Conservation (phyloP, 2,113 vertebrate genomes). For the Pachycephala philippinensis region DNA sequence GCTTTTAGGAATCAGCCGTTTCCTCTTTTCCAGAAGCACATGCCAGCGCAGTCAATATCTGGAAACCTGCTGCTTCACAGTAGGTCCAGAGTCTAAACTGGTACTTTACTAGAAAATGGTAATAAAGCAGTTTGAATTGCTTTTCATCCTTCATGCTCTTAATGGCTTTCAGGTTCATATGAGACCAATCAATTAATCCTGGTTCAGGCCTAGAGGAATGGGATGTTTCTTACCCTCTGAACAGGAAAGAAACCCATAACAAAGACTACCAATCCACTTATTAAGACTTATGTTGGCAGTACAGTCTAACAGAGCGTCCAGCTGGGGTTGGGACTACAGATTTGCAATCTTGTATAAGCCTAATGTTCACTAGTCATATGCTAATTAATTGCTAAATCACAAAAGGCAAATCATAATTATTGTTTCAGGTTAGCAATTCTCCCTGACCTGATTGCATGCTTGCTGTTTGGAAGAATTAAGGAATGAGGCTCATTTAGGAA, state of each 20-base stretch:
- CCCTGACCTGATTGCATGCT: conserved; percentile 25
- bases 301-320: conserved; percentile 11
- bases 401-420: conserved; percentile 50
- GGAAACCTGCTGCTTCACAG: conserved; percentile 80
- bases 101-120: conserved; percentile 78
- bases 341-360: conserved; percentile 13
- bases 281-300: conserved; percentile 43
- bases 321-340: conserved; percentile 27
- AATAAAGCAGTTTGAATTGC: conserved; percentile 80
- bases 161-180: conserved; percentile 76
- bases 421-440: conserved; percentile 46
- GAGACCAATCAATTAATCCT: conserved; percentile 81
- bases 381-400: conserved; percentile 57
- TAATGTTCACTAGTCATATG: conserved; percentile 23
- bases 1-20: conserved; percentile 67
- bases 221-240: conserved; percentile 61
- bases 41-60: conserved; percentile 75
- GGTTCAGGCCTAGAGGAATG: conserved; percentile 63
- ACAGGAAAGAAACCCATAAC: conserved; percentile 55
- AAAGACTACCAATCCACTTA: conserved; percentile 48
- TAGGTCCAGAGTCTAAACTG: conserved; percentile 77
- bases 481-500: conserved; percentile 5
- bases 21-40: conserved; percentile 73
- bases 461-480: conserved; percentile 38
- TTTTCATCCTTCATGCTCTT: conserved; percentile 77